These are phyloP conservation scores for Drosophila quasianomalipes DNA, from an alignment of 2,888 invertebrate species.

Conservation along the genomic window DNA sequence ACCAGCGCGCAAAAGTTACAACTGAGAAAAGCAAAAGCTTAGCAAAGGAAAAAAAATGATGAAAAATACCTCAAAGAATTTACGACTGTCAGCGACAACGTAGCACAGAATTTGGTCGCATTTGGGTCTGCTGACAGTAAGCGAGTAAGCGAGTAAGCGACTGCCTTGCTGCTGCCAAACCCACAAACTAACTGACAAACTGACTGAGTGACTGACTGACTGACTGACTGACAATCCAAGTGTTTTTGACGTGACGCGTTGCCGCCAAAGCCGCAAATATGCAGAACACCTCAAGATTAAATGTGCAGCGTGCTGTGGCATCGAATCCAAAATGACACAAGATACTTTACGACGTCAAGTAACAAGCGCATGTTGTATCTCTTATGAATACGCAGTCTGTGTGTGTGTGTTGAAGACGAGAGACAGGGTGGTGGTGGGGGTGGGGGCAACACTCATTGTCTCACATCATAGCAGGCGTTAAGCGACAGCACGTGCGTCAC, in stretches of 20 bases:
- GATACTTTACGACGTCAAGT: slow-evolving; percentile 70
- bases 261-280: slow-evolving; percentile 67
- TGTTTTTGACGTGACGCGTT: slow-evolving; percentile 69
- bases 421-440: not conserved
- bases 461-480: slow-evolving; percentile 29
- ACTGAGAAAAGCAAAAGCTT: slow-evolving; percentile 5
- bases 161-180: slow-evolving; percentile 32
- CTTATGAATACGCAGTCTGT: slow-evolving; percentile 43
- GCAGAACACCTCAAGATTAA: slow-evolving; percentile 76
- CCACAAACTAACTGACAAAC: slow-evolving; percentile 6
- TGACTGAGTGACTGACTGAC: slow-evolving; percentile 25
- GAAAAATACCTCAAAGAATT: slow-evolving; percentile 52
- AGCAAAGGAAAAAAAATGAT: slow-evolving; percentile 8
- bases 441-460: slow-evolving; percentile 61
- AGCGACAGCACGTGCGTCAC: slow-evolving; percentile 68
- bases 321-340: slow-evolving; percentile 66
- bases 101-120: slow-evolving; percentile 39
- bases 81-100: slow-evolving; percentile 59
- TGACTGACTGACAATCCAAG: slow-evolving; percentile 55
- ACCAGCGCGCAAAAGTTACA: slow-evolving; percentile 43
- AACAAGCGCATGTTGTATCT: slow-evolving; percentile 45
- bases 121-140: slow-evolving; percentile 23
- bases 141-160: not conserved
- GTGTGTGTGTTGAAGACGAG: slow-evolving; percentile 4
- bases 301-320: slow-evolving; percentile 69